A percentile compares a stretch with the other conserved stretches of the same genome.
phyloP scores from a whole-genome alignment of 2,113 vertebrate species.

The Podiceps cristatus region DNA sequence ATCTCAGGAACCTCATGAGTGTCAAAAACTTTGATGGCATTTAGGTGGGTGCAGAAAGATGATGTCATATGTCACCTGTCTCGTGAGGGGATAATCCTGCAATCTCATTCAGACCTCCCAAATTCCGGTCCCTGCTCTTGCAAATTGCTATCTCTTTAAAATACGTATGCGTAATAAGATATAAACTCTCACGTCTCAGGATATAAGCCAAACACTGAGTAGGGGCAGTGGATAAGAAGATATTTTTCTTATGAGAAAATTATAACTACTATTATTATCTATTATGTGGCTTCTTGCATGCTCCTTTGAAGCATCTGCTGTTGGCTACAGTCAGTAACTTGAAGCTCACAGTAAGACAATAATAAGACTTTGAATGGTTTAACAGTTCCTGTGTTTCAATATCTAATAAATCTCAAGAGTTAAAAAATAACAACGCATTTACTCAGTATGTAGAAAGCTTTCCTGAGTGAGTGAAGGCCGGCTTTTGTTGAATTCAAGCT shows the following conservation, averaged over 20 bases:
- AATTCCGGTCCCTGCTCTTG: neutral
- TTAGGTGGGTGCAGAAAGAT: neutral
- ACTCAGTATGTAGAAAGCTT: neutral
- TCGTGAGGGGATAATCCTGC: neutral
- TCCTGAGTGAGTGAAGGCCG: neutral
- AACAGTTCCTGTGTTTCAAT: neutral
- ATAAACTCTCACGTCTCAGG: neutral
- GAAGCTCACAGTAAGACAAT: neutral
- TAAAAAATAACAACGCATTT: neutral
- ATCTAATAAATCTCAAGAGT: neutral
- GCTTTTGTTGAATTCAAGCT: neutral
- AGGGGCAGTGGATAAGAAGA: neutral
- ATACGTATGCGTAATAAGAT: neutral
- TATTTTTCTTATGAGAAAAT: neutral
- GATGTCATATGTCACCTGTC: neutral
- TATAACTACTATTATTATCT: neutral
- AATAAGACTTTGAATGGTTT: neutral
- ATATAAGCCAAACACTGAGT: neutral
- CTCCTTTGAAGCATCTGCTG: neutral
- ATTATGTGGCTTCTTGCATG: neutral
- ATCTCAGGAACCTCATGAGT: neutral
- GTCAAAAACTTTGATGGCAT: neutral
- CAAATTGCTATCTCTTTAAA: neutral
- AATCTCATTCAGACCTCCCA: neutral
- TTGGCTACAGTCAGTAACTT: neutral